Evolutionary conservation across 2,113 vertebrate species (phyloP).

Genomic region (Dolichotis patagonum): DNA sequence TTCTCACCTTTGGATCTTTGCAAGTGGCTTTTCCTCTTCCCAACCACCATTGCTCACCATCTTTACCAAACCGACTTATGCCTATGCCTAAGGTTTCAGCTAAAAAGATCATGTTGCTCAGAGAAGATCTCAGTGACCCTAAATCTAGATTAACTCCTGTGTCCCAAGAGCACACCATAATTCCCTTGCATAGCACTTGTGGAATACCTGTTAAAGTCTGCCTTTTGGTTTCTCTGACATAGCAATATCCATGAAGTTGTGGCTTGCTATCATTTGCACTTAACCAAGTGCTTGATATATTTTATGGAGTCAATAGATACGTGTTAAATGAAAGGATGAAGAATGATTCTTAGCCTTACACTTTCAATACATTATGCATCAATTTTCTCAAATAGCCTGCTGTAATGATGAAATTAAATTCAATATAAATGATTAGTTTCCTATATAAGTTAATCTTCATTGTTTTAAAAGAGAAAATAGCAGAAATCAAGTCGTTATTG

Average conservation of each 20-base stretch:
- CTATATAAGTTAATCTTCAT: slow-evolving; percentile 27
- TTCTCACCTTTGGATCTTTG: not conserved
- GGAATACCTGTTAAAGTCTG: not conserved
- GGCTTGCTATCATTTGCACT: not conserved
- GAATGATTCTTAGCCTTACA: not conserved
- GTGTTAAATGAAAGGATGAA: slow-evolving; percentile 4
- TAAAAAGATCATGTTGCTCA: not conserved
- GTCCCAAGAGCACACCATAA: not conserved
- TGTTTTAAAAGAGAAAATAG: not conserved
- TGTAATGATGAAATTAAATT: slow-evolving; percentile 6
- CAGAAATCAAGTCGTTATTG: not conserved
- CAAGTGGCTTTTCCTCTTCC: not conserved
- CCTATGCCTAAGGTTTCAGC: not conserved
- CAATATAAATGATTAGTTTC: slow-evolving; percentile 22
- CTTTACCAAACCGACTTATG: not conserved
- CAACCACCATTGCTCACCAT: not conserved
- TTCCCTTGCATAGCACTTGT: not conserved
- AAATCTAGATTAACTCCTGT: not conserved
- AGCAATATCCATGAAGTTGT: not conserved
- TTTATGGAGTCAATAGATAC: slow-evolving; percentile 1
- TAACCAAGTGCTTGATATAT: not conserved
- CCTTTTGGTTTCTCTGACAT: not conserved
- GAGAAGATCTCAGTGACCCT: not conserved
- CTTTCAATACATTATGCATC: not conserved
- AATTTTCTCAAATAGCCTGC: not conserved